phyloP scores from a whole-genome alignment of 2,113 vertebrate species.

The Paradisaea rubra region DNA sequence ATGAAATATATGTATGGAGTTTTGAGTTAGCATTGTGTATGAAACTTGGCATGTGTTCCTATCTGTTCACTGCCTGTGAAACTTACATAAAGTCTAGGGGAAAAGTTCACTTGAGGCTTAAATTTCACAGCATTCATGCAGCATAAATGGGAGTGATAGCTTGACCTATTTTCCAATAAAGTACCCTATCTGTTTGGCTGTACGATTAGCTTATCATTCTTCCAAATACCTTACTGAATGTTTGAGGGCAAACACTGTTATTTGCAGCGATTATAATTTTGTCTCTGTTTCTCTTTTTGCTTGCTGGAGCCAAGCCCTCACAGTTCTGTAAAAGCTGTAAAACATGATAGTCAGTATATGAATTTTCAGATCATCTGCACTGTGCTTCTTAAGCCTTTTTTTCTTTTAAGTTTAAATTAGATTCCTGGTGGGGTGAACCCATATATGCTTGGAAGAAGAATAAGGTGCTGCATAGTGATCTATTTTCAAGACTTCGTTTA shows the following conservation, averaged over 20 bases:
- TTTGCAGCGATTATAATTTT: not conserved
- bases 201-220: not conserved
- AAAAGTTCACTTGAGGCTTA: not conserved
- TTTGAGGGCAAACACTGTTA: not conserved
- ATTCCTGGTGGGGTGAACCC: not conserved
- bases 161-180: not conserved
- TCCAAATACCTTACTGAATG: not conserved
- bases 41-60: not conserved
- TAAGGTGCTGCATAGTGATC: not conserved
- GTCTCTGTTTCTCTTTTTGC: not conserved
- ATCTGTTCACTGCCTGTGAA: not conserved
- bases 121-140: not conserved
- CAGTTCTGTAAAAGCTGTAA: not conserved
- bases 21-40: not conserved
- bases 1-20: not conserved
- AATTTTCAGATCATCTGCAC: not conserved
- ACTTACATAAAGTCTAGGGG: not conserved
- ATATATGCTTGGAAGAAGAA: not conserved
- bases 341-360: not conserved
- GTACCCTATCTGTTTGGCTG: not conserved
- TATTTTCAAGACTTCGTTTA: not conserved
- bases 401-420: not conserved
- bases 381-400: not conserved
- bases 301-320: not conserved
- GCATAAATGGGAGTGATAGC: not conserved